A percentile compares a stretch with the other conserved stretches of the same genome.
These are phyloP conservation scores for Myocastor coypus DNA, from an alignment of 2,113 vertebrate genomes.

Conservation along the genomic window DNA sequence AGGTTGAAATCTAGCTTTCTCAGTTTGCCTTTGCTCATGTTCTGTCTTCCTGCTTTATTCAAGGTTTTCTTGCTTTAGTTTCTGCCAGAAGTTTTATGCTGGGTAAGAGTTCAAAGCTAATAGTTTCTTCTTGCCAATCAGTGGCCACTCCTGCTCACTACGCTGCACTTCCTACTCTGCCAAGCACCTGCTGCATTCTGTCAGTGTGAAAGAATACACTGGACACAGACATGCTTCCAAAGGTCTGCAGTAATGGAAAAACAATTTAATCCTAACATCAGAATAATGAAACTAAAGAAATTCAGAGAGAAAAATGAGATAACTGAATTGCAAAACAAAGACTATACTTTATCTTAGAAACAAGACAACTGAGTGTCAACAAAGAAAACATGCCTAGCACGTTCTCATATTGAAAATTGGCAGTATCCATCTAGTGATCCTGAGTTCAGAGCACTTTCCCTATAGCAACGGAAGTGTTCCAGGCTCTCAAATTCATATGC, in stretches of 20 bases:
- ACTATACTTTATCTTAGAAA: background rate
- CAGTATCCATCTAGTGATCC: background rate
- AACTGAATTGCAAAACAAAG: background rate
- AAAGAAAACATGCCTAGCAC: background rate
- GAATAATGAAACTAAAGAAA: background rate
- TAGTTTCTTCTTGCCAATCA: background rate
- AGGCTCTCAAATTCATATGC: background rate
- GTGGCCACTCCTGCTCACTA: background rate
- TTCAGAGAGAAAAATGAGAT: background rate
- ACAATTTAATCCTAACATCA: conserved; percentile 16
- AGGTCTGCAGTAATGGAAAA: background rate
- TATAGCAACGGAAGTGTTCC: background rate
- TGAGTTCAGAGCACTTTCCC: background rate
- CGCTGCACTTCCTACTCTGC: background rate
- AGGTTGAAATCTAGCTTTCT: background rate
- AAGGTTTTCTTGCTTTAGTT: background rate
- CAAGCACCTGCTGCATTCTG: background rate
- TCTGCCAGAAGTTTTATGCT: background rate
- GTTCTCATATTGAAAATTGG: background rate
- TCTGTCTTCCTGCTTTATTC: background rate
- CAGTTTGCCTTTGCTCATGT: background rate
- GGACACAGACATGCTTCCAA: background rate
- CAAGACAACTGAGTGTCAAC: background rate
- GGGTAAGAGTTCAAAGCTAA: background rate
- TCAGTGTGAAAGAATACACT: background rate